Evolutionary conservation across 1,140 invertebrate species (phyloP).

Genomic region (Bradynema listronoti): DNA sequence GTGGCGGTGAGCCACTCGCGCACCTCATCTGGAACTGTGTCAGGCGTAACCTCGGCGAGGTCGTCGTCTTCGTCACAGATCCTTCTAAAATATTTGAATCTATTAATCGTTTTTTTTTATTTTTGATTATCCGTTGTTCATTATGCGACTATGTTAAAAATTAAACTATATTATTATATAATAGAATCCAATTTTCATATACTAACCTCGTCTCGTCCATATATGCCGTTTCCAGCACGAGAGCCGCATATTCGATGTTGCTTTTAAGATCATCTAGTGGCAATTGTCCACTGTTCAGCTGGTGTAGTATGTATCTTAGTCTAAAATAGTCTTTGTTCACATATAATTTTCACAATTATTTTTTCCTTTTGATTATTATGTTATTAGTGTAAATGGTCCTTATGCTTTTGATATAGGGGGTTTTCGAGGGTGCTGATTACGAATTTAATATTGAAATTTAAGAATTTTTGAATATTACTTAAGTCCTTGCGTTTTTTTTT

Average conservation of each 20-base stretch:
- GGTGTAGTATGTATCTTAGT: constrained; percentile 57
- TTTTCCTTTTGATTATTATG: constrained; percentile 7
- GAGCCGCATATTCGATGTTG: constrained; percentile 58
- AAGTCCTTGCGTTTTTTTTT: too few relatives aligned
- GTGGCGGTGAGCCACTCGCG: constrained; percentile 92
- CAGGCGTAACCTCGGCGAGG: constrained; percentile 56
- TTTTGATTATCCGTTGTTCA: neutral
- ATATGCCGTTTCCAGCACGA: constrained; percentile 57
- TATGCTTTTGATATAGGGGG: constrained; percentile 15
- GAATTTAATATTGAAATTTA: too few relatives aligned
- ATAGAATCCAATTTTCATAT: neutral
- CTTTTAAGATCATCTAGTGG: constrained; percentile 55
- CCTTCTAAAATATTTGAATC: constrained; percentile 33
- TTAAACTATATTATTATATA: neutral
- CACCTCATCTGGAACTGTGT: constrained; percentile 53
- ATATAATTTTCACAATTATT: neutral
- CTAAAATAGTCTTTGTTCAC: constrained; percentile 27
- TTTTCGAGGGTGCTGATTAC: too few relatives aligned
- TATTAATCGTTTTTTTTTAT: constrained; percentile 1
- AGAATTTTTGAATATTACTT: too few relatives aligned
- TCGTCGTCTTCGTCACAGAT: constrained; percentile 58
- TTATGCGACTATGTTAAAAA: neutral
- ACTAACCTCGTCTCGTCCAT: constrained; percentile 56
- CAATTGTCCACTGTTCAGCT: constrained; percentile 53
- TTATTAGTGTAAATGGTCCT: constrained; percentile 13